These are phyloP conservation scores for Oithona nana DNA, from an alignment of 2,888 invertebrate species.

Conservation along the genomic window DNA sequence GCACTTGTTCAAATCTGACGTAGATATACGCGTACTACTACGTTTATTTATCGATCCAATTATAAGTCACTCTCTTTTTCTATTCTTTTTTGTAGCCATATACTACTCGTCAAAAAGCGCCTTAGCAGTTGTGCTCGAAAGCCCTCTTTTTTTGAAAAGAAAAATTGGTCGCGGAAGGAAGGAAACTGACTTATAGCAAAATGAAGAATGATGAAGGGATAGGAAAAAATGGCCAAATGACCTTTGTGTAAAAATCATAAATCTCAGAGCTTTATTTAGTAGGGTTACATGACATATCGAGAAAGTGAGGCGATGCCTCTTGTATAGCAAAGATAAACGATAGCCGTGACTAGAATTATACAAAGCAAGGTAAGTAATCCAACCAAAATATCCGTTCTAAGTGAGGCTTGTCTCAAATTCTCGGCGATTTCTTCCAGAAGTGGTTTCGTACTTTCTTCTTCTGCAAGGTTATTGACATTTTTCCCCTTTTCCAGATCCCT, in stretches of 20 bases:
- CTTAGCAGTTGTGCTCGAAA: too few relatives aligned
- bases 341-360: background rate
- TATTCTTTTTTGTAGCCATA: too few relatives aligned
- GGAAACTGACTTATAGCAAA: too few relatives aligned
- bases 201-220: background rate
- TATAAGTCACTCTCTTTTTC: too few relatives aligned
- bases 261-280: background rate
- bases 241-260: background rate
- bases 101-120: too few relatives aligned
- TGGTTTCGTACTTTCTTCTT: background rate
- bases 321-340: background rate
- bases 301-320: background rate
- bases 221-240: background rate
- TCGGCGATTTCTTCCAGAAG: background rate
- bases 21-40: too few relatives aligned
- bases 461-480: too few relatives aligned
- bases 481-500: background rate
- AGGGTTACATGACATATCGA: background rate
- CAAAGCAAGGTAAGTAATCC: background rate
- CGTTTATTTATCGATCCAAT: too few relatives aligned
- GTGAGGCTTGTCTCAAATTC: too few relatives aligned
- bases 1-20: too few relatives aligned
- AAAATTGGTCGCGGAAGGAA: too few relatives aligned
- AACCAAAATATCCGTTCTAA: background rate
- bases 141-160: too few relatives aligned